Base-by-base conservation (phyloP, 1,140 invertebrate species). In the Penaeus vannamei region DNA sequence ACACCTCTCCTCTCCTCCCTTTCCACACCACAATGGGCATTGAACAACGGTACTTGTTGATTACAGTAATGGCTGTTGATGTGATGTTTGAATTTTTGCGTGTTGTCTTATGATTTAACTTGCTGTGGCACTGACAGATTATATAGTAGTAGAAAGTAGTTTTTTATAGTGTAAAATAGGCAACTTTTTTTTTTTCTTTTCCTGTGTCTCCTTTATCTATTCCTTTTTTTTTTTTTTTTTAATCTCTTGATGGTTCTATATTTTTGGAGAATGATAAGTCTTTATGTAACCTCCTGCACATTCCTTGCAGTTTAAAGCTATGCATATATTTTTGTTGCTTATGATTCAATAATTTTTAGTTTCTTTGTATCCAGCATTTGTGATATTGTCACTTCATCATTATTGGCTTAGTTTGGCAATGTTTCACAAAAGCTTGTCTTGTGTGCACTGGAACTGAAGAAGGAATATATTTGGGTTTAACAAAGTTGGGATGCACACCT, bases 391-490 rank as follows among this genome's bases (percentile, higher is more conserved):
- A 69, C 26, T 22, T 81, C 61, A 36, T 76, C 12, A 77, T 61
- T 77, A 36, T 59, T 77, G 72, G 69, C 69, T 85, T 26, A 76
- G 84, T 76, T 77, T 85, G 84, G 46, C 72, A 76, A 59, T 66
- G 61, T 77, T 59, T 42, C n/a, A 23, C 59, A 26, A 32, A 80
- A 86, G 85, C 77, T 86, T 81, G 72, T 62, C 59, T 80, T 86
- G 85, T 86, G 85, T 86, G 85, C 76, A 61, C 53, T 81, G 36
- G 59, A 81, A 46, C 76, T 80, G 62, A 81, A 86, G 61, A 77
- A 76, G 23, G 64, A 86, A 42, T 66, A 60, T 14, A 46, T 46
- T 32, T 46, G 61, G 29, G 23, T n/a, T 60, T 84, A 61, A 64
- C 79, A 62, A 53, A 64, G 72, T 86, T 86, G 60, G 79, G 77